phyloP scores from a whole-genome alignment of 2,888 invertebrate species.

The Leptopilina syphax region DNA sequence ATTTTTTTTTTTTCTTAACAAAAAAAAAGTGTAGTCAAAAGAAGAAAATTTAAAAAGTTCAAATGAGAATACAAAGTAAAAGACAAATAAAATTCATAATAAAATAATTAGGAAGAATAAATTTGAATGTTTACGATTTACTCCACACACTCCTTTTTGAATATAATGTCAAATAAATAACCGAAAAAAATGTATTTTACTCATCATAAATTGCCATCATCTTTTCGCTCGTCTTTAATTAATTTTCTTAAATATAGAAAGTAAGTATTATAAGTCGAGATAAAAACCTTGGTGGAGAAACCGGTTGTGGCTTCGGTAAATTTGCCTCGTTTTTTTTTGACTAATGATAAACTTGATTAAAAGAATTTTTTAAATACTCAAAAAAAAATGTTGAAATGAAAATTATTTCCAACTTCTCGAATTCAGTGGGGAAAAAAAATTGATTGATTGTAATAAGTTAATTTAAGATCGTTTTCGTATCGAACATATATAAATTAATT shows the following conservation, averaged over 20 bases:
- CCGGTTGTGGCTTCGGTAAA: constrained; percentile 17
- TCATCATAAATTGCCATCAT: constrained; percentile 19
- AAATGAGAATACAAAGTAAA: neutral
- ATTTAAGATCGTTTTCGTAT: too few species aligned
- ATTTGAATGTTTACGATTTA: neutral
- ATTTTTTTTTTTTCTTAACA: too few species aligned
- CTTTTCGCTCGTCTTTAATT: constrained; percentile 21
- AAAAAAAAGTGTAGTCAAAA: too few species aligned
- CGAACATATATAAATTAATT: too few species aligned
- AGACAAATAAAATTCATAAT: neutral
- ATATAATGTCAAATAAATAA: constrained; percentile 11
- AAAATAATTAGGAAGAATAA: neutral
- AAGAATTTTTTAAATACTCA: neutral
- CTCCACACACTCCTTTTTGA: neutral
- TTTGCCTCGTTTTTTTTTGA: constrained; percentile 9
- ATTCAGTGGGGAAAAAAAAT: neutral
- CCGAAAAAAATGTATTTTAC: constrained; percentile 4
- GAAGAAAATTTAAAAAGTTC: too few species aligned
- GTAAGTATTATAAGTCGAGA: constrained; percentile 10
- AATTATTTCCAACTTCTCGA: neutral
- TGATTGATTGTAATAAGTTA: neutral
- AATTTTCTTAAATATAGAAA: constrained; percentile 29
- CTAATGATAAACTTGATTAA: constrained; percentile 17
- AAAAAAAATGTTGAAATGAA: neutral
- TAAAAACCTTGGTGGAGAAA: constrained; percentile 26